Conservation (phyloP, 2,888 invertebrate genomes). For the Alloscopus bannaensis region DNA sequence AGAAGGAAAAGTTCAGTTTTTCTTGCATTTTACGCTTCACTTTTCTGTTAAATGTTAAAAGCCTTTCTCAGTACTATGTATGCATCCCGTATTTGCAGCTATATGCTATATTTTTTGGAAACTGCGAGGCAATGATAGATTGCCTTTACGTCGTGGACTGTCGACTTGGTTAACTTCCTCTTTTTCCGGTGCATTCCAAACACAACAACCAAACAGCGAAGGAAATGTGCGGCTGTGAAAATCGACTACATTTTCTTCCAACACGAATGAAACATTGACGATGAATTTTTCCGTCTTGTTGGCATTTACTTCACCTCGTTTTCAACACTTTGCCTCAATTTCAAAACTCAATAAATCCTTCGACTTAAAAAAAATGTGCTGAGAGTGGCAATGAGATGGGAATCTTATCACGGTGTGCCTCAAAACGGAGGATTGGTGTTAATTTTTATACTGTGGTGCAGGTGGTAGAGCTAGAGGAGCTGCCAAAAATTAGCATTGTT, state of each 20-base stretch:
- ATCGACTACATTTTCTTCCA: not conserved
- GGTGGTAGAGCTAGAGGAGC: no score
- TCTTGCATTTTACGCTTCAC: constrained; percentile 1
- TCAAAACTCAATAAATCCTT: constrained; percentile 43
- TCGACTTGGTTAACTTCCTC: constrained; percentile 51
- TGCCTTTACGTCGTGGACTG: constrained; percentile 30
- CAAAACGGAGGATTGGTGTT: no score
- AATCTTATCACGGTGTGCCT: no score
- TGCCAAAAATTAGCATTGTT: no score
- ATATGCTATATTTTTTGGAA: no score
- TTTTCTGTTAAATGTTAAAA: no score
- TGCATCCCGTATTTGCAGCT: no score
- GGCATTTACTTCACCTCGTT: constrained; percentile 30
- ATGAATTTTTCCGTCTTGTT: constrained; percentile 23
- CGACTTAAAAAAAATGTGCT: constrained; percentile 25
- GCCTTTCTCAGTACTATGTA: no score
- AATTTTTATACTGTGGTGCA: no score
- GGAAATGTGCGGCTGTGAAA: no score
- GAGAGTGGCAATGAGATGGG: no score
- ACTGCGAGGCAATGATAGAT: constrained; percentile 47
- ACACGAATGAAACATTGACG: no score
- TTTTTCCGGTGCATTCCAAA: constrained; percentile 30
- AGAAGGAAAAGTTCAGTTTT: not conserved
- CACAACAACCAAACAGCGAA: constrained; percentile 12
- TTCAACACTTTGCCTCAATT: constrained; percentile 42